Evolutionary conservation across 2,888 invertebrate species (phyloP), one percentile per base, ranked within the genome.

Genomic region (Heliconius ethilla): DNA sequence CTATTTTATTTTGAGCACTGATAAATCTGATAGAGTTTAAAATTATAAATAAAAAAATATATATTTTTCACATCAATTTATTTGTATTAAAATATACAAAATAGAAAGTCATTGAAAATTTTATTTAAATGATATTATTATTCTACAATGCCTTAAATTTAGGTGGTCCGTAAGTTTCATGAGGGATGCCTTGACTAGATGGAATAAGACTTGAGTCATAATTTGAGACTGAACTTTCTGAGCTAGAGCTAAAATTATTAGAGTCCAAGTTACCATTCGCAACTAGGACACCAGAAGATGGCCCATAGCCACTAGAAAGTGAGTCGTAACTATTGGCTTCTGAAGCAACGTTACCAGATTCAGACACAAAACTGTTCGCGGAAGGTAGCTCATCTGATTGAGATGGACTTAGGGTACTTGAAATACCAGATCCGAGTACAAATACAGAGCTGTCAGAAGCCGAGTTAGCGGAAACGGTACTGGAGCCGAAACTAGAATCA

Each of bases 141-240:
- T 77, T 82, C 79, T 84, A 84, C 69, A 80, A 82, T 70, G 77
- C 82, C 83, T 90, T 90, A 87, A 92, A 94, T 79, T 89, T 89
- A 66, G 94, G 93, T 81, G 87, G 82, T 82, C 94, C 94, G 79
- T 94, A 94, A 55, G 89, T 87, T 89, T 92, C 90, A 80, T 93
- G 91, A 73, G 94, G 94, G 70, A 93, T 84, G 75, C 92, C 92
- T 84, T 93, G 94, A 88, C 89, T 91, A 87, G 92, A 89, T 70
- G 91, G 86, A 78, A 92, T 85, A n/a, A 85, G 81, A 81, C 85
- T 89, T 65, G 84, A 73, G 22, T 87, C 87, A 75, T 83, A 89
- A 51, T 82, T 83, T 45, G 80, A 82, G 7, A 82, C 81, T 83
- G 25, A 85, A 83, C 40, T 83, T 78, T 13, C 85, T 82, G 81